Base-by-base conservation (phyloP, 2,797 vertebrate genomes). In the Anableps anableps region DNA sequence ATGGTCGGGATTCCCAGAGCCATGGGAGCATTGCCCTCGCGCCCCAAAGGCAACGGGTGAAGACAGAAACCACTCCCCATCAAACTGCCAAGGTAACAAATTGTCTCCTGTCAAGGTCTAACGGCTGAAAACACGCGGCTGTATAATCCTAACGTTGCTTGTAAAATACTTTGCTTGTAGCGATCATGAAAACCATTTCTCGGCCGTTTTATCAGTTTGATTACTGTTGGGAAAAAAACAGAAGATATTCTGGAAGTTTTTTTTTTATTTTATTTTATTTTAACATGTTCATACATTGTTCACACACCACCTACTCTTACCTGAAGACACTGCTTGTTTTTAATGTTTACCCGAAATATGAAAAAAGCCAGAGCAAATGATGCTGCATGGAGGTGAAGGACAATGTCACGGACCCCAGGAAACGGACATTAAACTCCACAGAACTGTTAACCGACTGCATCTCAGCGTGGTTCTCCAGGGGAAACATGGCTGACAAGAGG, bases 1-100 rank as follows among this genome's bases (percentile, higher is more conserved):
- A 94, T 93, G 93, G 83, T 77, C 1, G 10, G 23, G 38, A 75
- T 78, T 83, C 38, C 84, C 64, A 71, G 74, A 79, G n/a, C 47
- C 70, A 38, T 43, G 41, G 64, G 36, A 21, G 21, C 64, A 2
- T 43, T 78, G 48, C 74, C 64, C 36, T 5, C 64, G 14, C 21
- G 1, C n/a, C 31, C 77, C 48, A 2, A 48, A 55, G 64, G 62
- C 5, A 23, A 17, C n/a, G 47, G n/a, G 47, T 58, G 4, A 10
- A 62, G 29, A 31, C 7, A 41, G 64, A 68, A 68, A 21, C 64
- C n/a, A 1, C 36, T 21, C 16, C 36, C n/a, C 55, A 2, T 58
- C 55, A 58, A 58, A 29, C 55, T 29, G 55, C 55, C n/a, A 14
- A n/a, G 55, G n/a, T 58, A 58, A 4, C 9, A 58, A 29, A 58